Base-by-base conservation (phyloP, 2,888 invertebrate genomes). In the Chloromyia formosa region DNA sequence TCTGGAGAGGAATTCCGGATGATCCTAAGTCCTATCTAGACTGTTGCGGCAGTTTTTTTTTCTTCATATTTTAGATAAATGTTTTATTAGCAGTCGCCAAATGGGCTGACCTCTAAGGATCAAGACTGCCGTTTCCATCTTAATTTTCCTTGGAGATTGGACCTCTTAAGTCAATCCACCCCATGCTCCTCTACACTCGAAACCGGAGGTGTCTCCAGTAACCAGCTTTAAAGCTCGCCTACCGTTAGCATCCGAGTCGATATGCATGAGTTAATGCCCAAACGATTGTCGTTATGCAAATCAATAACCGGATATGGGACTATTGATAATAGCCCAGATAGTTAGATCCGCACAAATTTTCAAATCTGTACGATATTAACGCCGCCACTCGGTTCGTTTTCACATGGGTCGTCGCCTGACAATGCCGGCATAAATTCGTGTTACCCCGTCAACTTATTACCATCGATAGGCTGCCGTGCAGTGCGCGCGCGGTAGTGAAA, bases 231-330 rank as follows among this genome's bases (percentile, higher is more conserved):
- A n/a, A n/a, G 27, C 27, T 35, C 7, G 3, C 7, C 56, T 22
- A 18, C 56, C 22, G 27, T 60, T 40, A 71, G 58, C 42, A 40
- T 71, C 58, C 58, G 27, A 71, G 14, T 45, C 27, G 27, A 35
- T 35, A 35, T 35, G 66, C 14, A n/a, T 22, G 10, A 49, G 22
- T 22, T 20, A 20, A 66, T 49, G 20, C 56, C n/a, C 71, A 40
- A 45, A 42, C 60, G 45, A 73, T 73, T 60, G 73, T 73, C 53
- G 53, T 45, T 73, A 73, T 73, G 73, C 73, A 73, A 73, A 73
- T 73, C 73, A 73, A 73, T 73, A 73, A 73, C 73, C 73, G 73
- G 73, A 73, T 73, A 73, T 73, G 73, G 58, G 45, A 40, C 71
- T 56, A 20, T 27, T 56, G 56, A 56, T 71, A 56, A 56, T 71